Evolutionary conservation across 2,888 invertebrate genomes (phyloP).

Genomic region (Chymomyza procnemis): DNA sequence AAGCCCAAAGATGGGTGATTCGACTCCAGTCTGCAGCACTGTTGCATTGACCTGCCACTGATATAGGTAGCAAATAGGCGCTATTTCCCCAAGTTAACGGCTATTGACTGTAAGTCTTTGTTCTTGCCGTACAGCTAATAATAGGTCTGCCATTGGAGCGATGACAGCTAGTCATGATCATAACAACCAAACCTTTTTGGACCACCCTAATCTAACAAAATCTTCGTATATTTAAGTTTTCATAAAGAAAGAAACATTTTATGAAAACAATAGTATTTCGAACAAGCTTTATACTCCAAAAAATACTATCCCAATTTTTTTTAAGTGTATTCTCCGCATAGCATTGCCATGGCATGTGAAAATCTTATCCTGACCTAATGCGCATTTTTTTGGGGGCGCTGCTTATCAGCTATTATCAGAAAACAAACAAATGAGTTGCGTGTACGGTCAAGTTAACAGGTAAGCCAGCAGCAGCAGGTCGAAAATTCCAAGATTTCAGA

Average conservation of each 20-base stretch:
- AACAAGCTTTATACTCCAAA: not conserved
- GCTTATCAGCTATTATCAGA: slow-evolving; percentile 32
- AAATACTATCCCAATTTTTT: not conserved
- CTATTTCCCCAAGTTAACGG: too few species aligned
- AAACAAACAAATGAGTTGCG: slow-evolving; percentile 66
- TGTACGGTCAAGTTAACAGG: slow-evolving; percentile 29
- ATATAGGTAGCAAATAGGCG: too few species aligned
- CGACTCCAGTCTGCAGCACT: too few species aligned
- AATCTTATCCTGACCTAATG: slow-evolving; percentile 21
- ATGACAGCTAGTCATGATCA: too few species aligned
- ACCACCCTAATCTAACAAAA: too few species aligned
- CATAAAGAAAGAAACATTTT: not conserved
- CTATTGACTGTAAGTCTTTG: too few species aligned
- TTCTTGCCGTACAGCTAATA: too few species aligned
- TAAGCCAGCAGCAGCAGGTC: not conserved
- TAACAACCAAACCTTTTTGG: too few species aligned
- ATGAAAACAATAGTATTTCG: not conserved
- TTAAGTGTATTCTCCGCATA: not conserved
- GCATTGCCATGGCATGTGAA: slow-evolving; percentile 11
- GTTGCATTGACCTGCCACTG: too few species aligned
- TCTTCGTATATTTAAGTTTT: too few species aligned
- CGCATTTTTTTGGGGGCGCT: slow-evolving; percentile 20
- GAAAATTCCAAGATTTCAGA: slow-evolving; percentile 33
- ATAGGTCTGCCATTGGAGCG: too few species aligned
- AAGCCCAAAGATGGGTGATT: too few species aligned